Evolutionary conservation across 2,888 invertebrate species (phyloP), one percentile per base, ranked within the genome.

Genomic region (Dugesia japonica): DNA sequence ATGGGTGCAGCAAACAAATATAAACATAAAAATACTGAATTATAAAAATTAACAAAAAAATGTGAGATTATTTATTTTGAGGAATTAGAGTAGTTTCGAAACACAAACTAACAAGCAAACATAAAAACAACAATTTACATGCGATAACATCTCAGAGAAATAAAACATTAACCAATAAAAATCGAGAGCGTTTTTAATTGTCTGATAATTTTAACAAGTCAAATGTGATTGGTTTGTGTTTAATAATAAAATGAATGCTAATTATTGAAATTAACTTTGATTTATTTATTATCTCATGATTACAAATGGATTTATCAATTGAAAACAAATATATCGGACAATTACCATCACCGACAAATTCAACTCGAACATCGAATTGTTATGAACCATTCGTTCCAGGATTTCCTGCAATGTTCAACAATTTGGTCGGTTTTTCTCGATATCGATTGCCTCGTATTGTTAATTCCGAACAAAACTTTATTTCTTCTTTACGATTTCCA

Each of bases 131-230:
- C 1, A 23, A 56, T 56, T 56, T 56, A 56, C 56, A 56, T 56
- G 56, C n/a, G 56, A 56, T 23, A 56, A 56, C 56, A 56, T 56
- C 56, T 56, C n/a, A 56, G n/a, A 56, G 17, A 56, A 4, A 56
- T 20, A 20, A 4, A 13, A 9, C 56, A 1, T 23, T n/a, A 23
- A 13, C 56, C 56, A 56, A 56, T 56, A 4, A 56, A 1, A 56
- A n/a, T 56, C 56, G 56, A 56, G 56, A 56, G 56, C 56, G 56
- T 20, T 56, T 56, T 56, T 56, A 13, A 56, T 56, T 56, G 56
- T 56, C 56, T 56, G 56, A n/a, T 56, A 9, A 56, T 1, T 56
- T 56, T n/a, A 20, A n/a, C 56, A 20, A 56, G 23, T 56, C 56
- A 13, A 56, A 1, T 56, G 4, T 56, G 20, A 56, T 56, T 56